Base-by-base conservation (phyloP, 1,140 invertebrate genomes). In the Linepithema humile region DNA sequence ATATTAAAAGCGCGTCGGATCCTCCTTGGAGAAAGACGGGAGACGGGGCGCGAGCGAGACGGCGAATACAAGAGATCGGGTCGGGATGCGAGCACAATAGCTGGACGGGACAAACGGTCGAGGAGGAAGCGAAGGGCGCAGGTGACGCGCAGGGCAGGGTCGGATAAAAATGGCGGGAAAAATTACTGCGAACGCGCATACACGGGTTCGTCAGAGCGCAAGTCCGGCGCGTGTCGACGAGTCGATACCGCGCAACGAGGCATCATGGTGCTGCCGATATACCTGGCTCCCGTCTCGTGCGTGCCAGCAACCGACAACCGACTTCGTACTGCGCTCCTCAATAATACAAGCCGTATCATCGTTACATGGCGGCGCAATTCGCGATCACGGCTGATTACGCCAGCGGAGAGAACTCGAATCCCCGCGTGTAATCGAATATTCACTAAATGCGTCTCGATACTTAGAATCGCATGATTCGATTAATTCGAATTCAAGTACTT, bases 121-220 rank as follows among this genome's bases (percentile, higher is more conserved):
- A 12, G 78, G 67, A 48, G 20, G n/a, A 53, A 3, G 38, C 40
- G 67, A 50, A 57, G 78, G 69, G n/a, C 69, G 32, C 65, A 73
- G 55, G 53, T 70, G 43, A 73, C 57, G 83, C 53, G 83, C 53
- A 55, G 59, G 9, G 57, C 17, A 75, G 55, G 38, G 35, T 29
- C 23, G 86, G 82, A 83, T 83, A 86, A 86, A 89, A 92, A 88
- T 85, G 82, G 89, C 90, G 83, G 85, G 87, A 91, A 91, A 88
- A 89, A 83, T 87, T 62, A 32, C 32, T 70, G 59, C 45, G 40
- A 59, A 53, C 48, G 23, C 45, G 26, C 26, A 43, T 26, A 59
- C 64, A 80, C 50, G 57, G 40, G 3, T 10, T 10, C 40, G 59
- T 26, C 48, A 74, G 23, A 17, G 86, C 88, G 88, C 85, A 89